Conservation (phyloP, 2,113 vertebrate species). For the Bombycilla garrulus region DNA sequence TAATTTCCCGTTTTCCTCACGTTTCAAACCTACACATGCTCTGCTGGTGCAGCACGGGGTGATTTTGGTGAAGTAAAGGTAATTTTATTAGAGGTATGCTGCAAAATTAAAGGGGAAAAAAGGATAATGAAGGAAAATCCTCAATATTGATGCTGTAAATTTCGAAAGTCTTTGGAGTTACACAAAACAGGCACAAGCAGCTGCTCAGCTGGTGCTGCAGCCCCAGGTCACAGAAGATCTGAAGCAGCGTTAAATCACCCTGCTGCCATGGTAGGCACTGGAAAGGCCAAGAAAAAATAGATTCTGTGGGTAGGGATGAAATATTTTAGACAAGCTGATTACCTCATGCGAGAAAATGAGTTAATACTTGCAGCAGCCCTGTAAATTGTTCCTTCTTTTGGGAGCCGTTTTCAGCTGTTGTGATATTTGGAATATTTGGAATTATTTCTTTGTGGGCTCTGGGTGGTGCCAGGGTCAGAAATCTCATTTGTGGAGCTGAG, state of each 20-base stretch:
- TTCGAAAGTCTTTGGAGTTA: neutral
- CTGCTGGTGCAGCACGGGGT: neutral
- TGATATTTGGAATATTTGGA: neutral
- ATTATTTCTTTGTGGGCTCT: neutral
- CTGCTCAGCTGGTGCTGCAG: neutral
- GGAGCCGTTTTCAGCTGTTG: accelerated
- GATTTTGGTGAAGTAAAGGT: neutral
- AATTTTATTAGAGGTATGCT: neutral
- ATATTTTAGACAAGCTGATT: neutral
- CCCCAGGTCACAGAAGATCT: neutral
- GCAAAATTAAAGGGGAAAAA: neutral
- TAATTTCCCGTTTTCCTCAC: neutral
- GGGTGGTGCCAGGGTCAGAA: neutral
- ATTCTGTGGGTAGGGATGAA: neutral
- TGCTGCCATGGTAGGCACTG: neutral
- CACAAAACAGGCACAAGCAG: neutral
- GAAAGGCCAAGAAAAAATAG: neutral
- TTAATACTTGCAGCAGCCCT: neutral
- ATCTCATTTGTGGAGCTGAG: neutral
- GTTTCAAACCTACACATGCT: neutral
- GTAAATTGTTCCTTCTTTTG: neutral
- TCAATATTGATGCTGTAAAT: neutral
- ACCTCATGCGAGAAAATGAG: neutral
- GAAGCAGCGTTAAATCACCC: neutral
- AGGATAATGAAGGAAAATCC: neutral